Base-by-base conservation (phyloP, 1,140 invertebrate genomes). In the Contarinia nasturtii region DNA sequence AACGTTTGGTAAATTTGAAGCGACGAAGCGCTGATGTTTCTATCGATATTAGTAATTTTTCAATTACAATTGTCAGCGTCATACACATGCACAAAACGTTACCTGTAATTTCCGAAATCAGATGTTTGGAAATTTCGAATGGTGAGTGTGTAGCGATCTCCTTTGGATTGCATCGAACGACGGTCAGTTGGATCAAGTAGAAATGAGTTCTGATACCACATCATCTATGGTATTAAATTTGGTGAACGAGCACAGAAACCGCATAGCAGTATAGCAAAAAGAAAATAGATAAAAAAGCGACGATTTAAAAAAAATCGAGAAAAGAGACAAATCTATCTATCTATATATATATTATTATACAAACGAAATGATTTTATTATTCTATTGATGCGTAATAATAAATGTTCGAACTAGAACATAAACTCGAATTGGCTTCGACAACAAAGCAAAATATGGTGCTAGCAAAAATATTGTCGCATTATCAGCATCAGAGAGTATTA, bases 171-270 rank as follows among this genome's bases (percentile, higher is more conserved):
- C 66, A 74, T 72, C 3, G 66, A 61, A 7, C 71, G 60, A 3
- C 69, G 59, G 48, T 73, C 72, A n/a, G 67, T 71, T 15, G 67
- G 67, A 48, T 74, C 71, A 49, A 75, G 50, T 22, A 70, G 51
- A 51, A 74, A 70, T 3, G 68, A 72, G 50, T 75, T 71, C 49
- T 71, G 67, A 52, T 74, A 74, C 72, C 72, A 74, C 22, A 71
- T 53, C 52, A 72, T 67, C 69, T 74, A 48, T 27, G 10, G 27
- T 27, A 10, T 27, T 27, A 10, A 27, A 27, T 27, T 3, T 27
- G 27, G 27, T 5, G 10, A 56, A 58, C 47, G 27, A 27, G 27
- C 27, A 27, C 27, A 27, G n/a, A 27, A 27, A 27, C 27, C 27
- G 27, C 27, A 27, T 5, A 27, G 10, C 27, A 27, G 3, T 10